Percentiles rank a stretch among this genome's conserved stretches.
These are phyloP conservation scores for Sinohyriopsis cumingii DNA, from an alignment of 2,888 invertebrate species.

Conservation along the genomic window DNA sequence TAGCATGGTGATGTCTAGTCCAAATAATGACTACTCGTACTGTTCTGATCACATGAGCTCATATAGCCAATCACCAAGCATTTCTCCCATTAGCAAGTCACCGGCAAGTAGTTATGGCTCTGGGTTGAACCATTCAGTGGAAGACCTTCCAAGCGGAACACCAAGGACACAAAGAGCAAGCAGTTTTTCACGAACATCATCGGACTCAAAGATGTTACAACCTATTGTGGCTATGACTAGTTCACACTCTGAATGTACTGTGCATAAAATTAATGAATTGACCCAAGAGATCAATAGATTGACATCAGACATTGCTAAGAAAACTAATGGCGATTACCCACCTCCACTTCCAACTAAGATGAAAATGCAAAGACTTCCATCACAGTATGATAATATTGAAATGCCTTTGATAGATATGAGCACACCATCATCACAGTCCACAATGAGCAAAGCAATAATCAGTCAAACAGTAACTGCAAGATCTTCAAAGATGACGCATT, in stretches of 20 bases:
- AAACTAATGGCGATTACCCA: slow-evolving; percentile 6
- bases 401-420: slow-evolving; percentile 22
- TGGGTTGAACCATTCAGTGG: slow-evolving; percentile 85
- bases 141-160: slow-evolving; percentile 49
- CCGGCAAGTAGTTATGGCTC: slow-evolving; percentile 89
- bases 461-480: slow-evolving; percentile 44
- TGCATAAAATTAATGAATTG: slow-evolving; percentile 60
- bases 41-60: slow-evolving; percentile 40
- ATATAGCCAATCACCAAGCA: slow-evolving; percentile 33
- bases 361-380: slow-evolving; percentile 77
- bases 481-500: slow-evolving; percentile 29
- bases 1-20: slow-evolving; percentile 37
- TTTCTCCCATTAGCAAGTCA: slow-evolving; percentile 57
- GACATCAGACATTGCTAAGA: slow-evolving; percentile 54
- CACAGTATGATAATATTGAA: slow-evolving; percentile 82
- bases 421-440: slow-evolving; percentile 24
- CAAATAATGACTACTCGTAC: slow-evolving; percentile 26
- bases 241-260: slow-evolving; percentile 50
- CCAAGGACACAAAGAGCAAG: slow-evolving; percentile 26
- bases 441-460: slow-evolving; percentile 34
- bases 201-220: slow-evolving; percentile 43
- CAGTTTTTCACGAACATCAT: slow-evolving; percentile 45
- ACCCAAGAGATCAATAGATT: slow-evolving; percentile 59
- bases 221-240: slow-evolving; percentile 29
- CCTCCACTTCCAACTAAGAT: slow-evolving; percentile 79